Evolutionary conservation across 2,113 vertebrate species (phyloP).

Genomic region (Verasper variegatus): DNA sequence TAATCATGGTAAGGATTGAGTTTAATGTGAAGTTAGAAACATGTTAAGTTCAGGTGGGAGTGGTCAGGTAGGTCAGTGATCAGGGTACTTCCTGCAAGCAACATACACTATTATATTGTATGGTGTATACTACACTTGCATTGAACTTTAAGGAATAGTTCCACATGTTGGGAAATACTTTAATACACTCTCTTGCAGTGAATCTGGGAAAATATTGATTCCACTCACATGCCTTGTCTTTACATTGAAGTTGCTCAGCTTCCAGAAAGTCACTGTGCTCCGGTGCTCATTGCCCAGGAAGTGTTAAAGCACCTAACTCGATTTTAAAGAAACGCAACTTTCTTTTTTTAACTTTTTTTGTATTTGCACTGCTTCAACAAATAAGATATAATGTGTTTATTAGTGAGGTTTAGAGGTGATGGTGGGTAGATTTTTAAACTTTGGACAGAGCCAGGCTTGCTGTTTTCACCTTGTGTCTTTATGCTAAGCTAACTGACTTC

Average conservation of each 20-base stretch:
- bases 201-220: no score
- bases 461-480: neutral
- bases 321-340: no score
- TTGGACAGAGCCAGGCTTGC: no score
- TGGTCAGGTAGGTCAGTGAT: neutral
- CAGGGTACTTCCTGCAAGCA: neutral
- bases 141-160: no score
- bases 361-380: neutral
- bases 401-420: no score
- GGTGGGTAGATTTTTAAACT: neutral
- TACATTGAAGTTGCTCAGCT: no score
- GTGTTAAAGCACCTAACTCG: no score
- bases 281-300: neutral
- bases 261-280: neutral
- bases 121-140: neutral
- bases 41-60: neutral
- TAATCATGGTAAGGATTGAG: slow-evolving; percentile 10
- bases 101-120: no score
- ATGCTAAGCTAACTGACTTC: neutral
- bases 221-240: no score
- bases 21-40: neutral
- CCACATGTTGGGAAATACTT: no score
- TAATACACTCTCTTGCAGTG: no score
- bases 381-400: neutral
- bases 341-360: no score